Evolutionary conservation across 2,113 vertebrate species (phyloP), one percentile per base, ranked within the genome.

Genomic region (Sprattus sprattus): DNA sequence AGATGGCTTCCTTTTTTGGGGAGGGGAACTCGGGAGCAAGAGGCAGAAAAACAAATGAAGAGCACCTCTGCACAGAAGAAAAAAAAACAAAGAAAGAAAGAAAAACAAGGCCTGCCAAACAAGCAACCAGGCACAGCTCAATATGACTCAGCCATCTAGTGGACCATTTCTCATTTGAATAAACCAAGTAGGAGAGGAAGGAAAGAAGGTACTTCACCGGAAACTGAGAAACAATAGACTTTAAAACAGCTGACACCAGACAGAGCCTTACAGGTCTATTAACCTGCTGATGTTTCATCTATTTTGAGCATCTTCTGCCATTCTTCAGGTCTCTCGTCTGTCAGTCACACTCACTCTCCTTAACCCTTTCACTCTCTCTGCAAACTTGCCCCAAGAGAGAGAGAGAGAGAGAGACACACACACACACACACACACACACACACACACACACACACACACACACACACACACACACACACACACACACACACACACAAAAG

Each of bases 11-110:
- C 83, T 54, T 57, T 57, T 57, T 60, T 60, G 22, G 82, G 84
- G 15, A 20, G 54, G 54, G 54, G 20, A 22, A 71, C 64, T 54
- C 89, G 57, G 88, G 67, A 87, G 86, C 85, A 25, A 22, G 45
- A 60, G 20, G 54, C 54, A n/a, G 18, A 60, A 60, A n/a, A 60
- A 60, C 54, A 60, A 60, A 60, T 60, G 54, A 60, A 60, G 18
- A 22, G 54, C 20, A 20, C 54, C 54, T 22, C 54, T 4, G 22
- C 71, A 52, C 82, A 32, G 82, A n/a, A 57, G 13, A 49, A 5
- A 11, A 22, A 57, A 39, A 15, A 82, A 81, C 54, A 44, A 57
- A 45, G 0, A 28, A 28, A 60, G 22, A 22, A 39, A 32, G 11
- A 67, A 67, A 67, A 71, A 71, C n/a, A 28, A 71, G 44, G 64